Evolutionary conservation across 2,797 vertebrate species (phyloP), one percentile per base, ranked within the genome.

Genomic region (Fistularia commersonii): DNA sequence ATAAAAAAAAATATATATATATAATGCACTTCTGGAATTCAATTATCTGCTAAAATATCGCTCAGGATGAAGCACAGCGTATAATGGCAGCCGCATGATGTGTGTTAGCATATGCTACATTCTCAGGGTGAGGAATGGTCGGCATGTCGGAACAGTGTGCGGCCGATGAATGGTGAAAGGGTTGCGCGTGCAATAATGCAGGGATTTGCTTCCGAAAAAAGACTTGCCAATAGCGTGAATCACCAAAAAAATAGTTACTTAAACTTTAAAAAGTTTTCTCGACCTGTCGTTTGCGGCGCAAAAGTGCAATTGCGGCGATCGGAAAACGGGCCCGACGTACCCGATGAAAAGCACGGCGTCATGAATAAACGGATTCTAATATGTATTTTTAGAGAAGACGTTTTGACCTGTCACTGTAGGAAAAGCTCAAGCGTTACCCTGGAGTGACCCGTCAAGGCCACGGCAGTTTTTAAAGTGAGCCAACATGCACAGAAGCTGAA

Each of bases 171-270:
- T 41, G 53, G 63, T 68, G 63, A 74, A 55, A 56, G 31, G 48
- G 55, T 79, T 74, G 70, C 33, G 23, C 70, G 68, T 76, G 70
- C 72, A 74, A 42, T 3, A 61, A 54, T 35, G 56, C 37, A 41
- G 8, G 12, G 32, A 45, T 58, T 41, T 46, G 56, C 55, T 49
- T 23, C 2, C 23, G 4, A 23, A 31, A 63, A 48, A 35, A 61
- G 45, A 7, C 49, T 13, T 36, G 40, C 51, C 39, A 52, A 50
- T 51, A 52, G 60, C 35, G 32, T 56, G 47, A 43, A 44, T 64
- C 61, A 70, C 70, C 45, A 11, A 5, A 38, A 8, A 38, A 11
- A 37, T 8, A 37, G 10, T 9, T 40, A n/a, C 5, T 3, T n/a
- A 40, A 40, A 40, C 38, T 40, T 40, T 40, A 40, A n/a, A 5